These are phyloP conservation scores for Kryptopterus vitreolus DNA, from an alignment of 2,797 vertebrate species.

Conservation along the genomic window DNA sequence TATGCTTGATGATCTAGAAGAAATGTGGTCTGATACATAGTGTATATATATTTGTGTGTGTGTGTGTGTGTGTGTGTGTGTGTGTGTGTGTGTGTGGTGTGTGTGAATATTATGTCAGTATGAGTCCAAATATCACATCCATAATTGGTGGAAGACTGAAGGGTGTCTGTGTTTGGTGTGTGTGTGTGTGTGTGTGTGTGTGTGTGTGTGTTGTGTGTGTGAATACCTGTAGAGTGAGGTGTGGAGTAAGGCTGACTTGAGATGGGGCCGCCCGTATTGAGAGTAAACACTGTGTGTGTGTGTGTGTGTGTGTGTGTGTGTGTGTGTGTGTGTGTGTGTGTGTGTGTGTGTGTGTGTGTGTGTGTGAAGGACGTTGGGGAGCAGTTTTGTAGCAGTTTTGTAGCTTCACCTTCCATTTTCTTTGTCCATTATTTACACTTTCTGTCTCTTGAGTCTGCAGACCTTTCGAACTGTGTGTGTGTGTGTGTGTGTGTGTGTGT, in stretches of 20 bases:
- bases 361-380: neutral
- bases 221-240: neutral
- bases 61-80: neutral
- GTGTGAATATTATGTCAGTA: neutral
- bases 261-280: neutral
- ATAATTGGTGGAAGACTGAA: neutral
- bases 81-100: neutral
- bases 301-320: no score
- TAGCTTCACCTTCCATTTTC: conserved; percentile 4
- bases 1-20: no score
- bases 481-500: conserved; percentile 15
- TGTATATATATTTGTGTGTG: neutral
- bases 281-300: neutral
- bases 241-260: no score
- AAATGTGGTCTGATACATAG: no score
- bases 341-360: no score
- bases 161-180: neutral
- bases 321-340: no score
- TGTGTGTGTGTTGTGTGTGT: neutral
- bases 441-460: conserved; percentile 5
- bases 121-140: conserved; percentile 7
- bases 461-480: conserved; percentile 2
- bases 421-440: conserved; percentile 22
- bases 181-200: neutral
- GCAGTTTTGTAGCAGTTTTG: no score